Evolutionary conservation across 2,797 vertebrate species (phyloP).

Genomic region (Myotis myotis): DNA sequence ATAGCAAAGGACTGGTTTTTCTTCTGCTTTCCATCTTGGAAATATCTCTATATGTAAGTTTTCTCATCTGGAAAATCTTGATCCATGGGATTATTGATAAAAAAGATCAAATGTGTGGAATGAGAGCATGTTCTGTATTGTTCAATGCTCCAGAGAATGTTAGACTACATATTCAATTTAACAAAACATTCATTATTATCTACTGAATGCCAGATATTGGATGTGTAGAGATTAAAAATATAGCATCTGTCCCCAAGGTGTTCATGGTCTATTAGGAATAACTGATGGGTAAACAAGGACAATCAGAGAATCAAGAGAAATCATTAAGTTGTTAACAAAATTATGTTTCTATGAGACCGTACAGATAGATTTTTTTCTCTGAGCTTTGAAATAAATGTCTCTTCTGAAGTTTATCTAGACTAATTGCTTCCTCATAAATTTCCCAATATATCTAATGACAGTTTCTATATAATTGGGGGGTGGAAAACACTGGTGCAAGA

Average conservation of each 20-base stretch:
- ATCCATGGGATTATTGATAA: not conserved
- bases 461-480: conserved; percentile 29
- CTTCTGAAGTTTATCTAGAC: conserved; percentile 57
- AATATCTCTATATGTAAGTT: not conserved
- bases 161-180: not conserved
- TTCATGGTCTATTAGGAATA: not conserved
- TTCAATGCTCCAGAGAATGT: not conserved
- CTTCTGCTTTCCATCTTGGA: not conserved
- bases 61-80: not conserved
- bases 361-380: not conserved
- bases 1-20: not conserved
- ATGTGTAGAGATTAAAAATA: not conserved
- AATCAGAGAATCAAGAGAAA: not conserved
- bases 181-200: not conserved
- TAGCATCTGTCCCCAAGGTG: not conserved
- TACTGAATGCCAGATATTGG: not conserved
- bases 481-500: conserved; percentile 56
- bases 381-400: conserved; percentile 30
- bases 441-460: conserved; percentile 43
- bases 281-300: not conserved
- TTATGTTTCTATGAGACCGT: not conserved
- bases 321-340: conserved; percentile 12
- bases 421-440: conserved; percentile 75
- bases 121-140: not conserved
- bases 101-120: not conserved